phyloP scores from a whole-genome alignment of 2,797 vertebrate species.

The Capromys pilorides region DNA sequence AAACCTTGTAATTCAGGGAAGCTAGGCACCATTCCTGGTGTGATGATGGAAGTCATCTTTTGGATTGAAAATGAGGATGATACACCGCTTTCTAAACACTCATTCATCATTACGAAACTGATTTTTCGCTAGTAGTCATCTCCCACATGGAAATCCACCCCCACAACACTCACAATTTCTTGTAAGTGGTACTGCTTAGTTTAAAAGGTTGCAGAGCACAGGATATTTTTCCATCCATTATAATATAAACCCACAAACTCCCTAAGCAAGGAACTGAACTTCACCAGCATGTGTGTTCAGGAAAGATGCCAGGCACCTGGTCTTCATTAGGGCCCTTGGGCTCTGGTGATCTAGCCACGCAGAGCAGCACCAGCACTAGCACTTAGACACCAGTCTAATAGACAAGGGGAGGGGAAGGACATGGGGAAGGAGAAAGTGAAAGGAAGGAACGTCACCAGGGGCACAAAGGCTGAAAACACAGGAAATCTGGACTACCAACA shows the following conservation, averaged over 20 bases:
- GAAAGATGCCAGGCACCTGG: constrained; percentile 52
- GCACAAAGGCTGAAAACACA: constrained; percentile 56
- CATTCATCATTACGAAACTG: constrained; percentile 67
- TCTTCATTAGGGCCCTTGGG: constrained; percentile 55
- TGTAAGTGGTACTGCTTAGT: constrained; percentile 58
- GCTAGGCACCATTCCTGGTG: not conserved
- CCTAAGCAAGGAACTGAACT: constrained; percentile 44
- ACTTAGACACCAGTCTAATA: not conserved
- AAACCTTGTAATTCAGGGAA: constrained; percentile 30
- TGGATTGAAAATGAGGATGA: constrained; percentile 53
- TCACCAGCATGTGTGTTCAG: constrained; percentile 45
- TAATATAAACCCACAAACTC: constrained; percentile 53
- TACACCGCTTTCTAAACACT: constrained; percentile 66
- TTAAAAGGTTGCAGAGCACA: constrained; percentile 61
- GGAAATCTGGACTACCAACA: constrained; percentile 65
- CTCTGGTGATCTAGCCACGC: not conserved
- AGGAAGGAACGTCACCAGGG: not conserved
- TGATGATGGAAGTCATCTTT: constrained; percentile 48
- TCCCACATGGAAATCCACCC: constrained; percentile 62
- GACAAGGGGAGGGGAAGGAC: not conserved
- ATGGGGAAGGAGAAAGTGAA: not conserved
- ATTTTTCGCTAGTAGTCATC: constrained; percentile 46
- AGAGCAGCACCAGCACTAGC: constrained; percentile 1
- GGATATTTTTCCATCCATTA: constrained; percentile 61
- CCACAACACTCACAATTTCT: constrained; percentile 69